phyloP scores from a whole-genome alignment of 1,140 invertebrate species.

The Lordiphosa clarofinis region DNA sequence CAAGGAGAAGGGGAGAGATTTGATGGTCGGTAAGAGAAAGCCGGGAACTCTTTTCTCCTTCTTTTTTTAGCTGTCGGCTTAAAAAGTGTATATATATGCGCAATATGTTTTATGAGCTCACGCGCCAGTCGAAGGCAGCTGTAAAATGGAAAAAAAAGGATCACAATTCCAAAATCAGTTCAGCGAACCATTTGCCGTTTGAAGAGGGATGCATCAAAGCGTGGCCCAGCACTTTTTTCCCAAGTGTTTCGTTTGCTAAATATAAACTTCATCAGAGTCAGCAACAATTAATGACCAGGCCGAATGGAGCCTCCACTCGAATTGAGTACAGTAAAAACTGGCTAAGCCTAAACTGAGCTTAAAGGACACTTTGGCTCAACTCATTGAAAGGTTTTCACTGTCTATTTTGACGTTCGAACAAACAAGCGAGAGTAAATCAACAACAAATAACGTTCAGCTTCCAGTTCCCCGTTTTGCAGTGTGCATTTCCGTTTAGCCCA shows the following conservation, averaged over 20 bases:
- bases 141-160: not conserved
- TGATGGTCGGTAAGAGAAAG: constrained; percentile 4
- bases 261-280: too few relatives aligned
- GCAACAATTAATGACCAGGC: too few relatives aligned
- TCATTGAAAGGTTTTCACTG: not conserved
- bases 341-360: too few relatives aligned
- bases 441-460: constrained; percentile 3
- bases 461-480: constrained; percentile 18
- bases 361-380: too few relatives aligned
- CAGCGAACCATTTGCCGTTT: too few relatives aligned
- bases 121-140: constrained; percentile 7
- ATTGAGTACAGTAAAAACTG: too few relatives aligned
- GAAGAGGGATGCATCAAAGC: too few relatives aligned
- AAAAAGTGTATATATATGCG: constrained; percentile 2
- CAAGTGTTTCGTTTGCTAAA: too few relatives aligned
- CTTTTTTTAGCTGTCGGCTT: not conserved
- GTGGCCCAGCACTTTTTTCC: too few relatives aligned
- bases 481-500: constrained; percentile 43
- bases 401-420: constrained; percentile 40
- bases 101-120: not conserved
- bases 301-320: too few relatives aligned
- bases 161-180: not conserved
- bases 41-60: constrained; percentile 16
- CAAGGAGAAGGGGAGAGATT: constrained; percentile 1
- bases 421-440: constrained; percentile 41